Evolutionary conservation across 2,797 vertebrate genomes (phyloP).

Genomic region (Channa striata): DNA sequence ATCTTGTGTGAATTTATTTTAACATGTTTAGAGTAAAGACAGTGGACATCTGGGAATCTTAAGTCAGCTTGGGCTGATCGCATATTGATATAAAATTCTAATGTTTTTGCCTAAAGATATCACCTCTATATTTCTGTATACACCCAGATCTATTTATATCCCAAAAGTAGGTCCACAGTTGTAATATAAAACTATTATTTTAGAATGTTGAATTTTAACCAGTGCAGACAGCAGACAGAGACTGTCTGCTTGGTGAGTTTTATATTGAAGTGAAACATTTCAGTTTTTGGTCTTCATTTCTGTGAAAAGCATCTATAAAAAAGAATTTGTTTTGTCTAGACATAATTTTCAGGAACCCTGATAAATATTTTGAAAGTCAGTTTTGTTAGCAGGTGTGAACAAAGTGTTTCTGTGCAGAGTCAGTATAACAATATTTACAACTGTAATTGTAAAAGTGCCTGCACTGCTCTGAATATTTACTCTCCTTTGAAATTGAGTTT

Average conservation of each 20-base stretch:
- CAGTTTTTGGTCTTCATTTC: conserved; percentile 4
- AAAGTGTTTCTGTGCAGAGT: neutral
- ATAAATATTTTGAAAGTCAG: too few species aligned
- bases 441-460: conserved; percentile 2
- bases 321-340: too few species aligned
- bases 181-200: conserved; percentile 40
- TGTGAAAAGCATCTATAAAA: neutral
- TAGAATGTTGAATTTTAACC: conserved; percentile 30
- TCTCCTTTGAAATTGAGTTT: conserved; percentile 2
- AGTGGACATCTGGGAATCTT: conserved; percentile 18
- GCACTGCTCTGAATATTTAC: neutral
- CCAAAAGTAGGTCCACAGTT: conserved; percentile 7
- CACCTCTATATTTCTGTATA: conserved; percentile 11
- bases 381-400: too few species aligned
- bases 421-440: neutral
- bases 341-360: too few species aligned
- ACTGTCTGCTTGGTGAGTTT: conserved; percentile 3
- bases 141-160: conserved; percentile 20
- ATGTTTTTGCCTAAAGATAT: neutral
- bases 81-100: neutral
- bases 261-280: neutral
- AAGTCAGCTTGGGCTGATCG: neutral
- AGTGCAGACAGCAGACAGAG: too few species aligned
- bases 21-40: conserved; percentile 4
- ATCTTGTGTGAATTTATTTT: conserved; percentile 6